Evolutionary conservation across 2,797 vertebrate species (phyloP).

Genomic region (Agapornis canus): DNA sequence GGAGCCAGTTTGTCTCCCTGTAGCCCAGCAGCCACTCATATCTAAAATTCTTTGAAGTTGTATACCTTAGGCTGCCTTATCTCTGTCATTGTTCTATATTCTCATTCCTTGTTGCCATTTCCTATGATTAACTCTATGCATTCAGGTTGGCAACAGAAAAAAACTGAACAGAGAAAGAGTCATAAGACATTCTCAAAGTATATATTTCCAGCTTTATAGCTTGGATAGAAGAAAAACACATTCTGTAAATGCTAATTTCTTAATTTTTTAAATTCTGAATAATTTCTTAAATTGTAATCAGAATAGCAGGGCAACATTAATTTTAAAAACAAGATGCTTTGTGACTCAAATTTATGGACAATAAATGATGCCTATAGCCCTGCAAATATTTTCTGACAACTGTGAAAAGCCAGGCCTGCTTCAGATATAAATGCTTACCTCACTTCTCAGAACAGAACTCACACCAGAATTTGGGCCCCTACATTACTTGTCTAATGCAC

Average conservation of each 20-base stretch:
- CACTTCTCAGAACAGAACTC: not conserved
- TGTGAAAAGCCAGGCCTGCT: not conserved
- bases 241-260: not conserved
- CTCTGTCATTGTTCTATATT: slow-evolving; percentile 31
- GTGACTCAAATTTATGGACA: not conserved
- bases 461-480: not conserved
- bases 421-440: not conserved
- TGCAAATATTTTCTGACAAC: not conserved
- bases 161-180: not conserved
- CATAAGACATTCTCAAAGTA: not conserved
- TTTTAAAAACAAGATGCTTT: not conserved
- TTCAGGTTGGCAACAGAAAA: not conserved
- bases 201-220: not conserved
- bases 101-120: not conserved
- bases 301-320: not conserved
- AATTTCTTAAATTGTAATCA: not conserved
- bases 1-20: not conserved
- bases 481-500: not conserved
- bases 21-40: slow-evolving; percentile 23
- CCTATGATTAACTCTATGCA: not conserved
- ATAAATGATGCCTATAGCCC: not conserved
- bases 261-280: not conserved
- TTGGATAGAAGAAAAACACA: not conserved
- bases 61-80: slow-evolving; percentile 29
- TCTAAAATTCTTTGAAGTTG: slow-evolving; percentile 42